Base-by-base conservation (phyloP, 2,888 invertebrate genomes). In the Clivina fossor region DNA sequence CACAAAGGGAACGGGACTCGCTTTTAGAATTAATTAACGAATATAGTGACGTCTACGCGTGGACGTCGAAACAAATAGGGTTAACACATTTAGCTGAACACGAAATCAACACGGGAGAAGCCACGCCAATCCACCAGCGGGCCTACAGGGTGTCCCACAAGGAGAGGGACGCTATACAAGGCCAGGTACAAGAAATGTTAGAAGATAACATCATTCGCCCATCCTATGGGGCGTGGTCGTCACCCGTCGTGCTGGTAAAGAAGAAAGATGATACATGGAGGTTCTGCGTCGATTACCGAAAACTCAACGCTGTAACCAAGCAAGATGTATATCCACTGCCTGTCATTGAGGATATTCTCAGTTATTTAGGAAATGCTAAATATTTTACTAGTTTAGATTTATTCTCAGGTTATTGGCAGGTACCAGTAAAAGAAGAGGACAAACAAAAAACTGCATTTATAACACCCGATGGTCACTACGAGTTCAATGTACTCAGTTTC, bases 401-500 rank as follows among this genome's bases (percentile, higher is more conserved):
- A 49, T 60, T 59, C 20, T 58, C 57, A 18, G 61, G 63, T 4
- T 65, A 62, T 50, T 63, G 60, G 57, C 61, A 64, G 57, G n/a
- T n/a, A n/a, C n/a, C n/a, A n/a, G n/a, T n/a, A n/a, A n/a, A n/a
- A n/a, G n/a, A n/a, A n/a, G 48, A 54, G 8, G 53, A 54, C 20
- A 59, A 59, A 18, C 41, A 58, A 32, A 59, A 61, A 18, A 64
- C 63, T 16, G 61, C 62, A 11, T 63, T 63, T 33, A 49, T 59
- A 3, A 60, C 60, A n/a, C 58, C 60, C 13, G 61, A 57, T 19
- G 63, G 64, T 3, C 55, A 60, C 33, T 64, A 57, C 26, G 58
- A 62, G 48, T 66, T 63, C 30, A 60, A 61, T n/a, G 58, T 58
- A 20, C 32, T 66, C 30, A 56, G 58, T 19, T 65, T 65, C 46